Base-by-base conservation (phyloP, 2,888 invertebrate genomes). In the Vesta saturnalis region DNA sequence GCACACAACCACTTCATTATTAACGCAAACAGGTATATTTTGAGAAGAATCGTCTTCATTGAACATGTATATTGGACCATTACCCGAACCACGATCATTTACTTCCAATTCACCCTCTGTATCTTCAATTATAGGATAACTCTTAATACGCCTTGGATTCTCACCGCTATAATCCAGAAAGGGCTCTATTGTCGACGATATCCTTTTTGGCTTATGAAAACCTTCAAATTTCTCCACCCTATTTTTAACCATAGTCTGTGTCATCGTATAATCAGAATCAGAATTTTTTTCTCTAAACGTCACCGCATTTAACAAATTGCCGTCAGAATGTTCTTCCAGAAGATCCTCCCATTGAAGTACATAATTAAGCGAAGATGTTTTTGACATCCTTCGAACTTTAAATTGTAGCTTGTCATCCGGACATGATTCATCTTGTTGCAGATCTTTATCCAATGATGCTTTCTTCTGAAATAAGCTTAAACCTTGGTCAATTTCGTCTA, bases 271-370 rank as follows among this genome's bases (percentile, higher is more conserved):
- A 4, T 60, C 54, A 1, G 8, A 1, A 2, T 5, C 21, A 1
- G 15, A 16, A 8, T 8, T 12, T 2, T 1, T 14, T 16, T 14
- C 52, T 21, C 46, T 10, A 4, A 43, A 54, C 8, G 39, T 60
- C 10, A 63, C 39, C 14, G 15, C 14, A 46, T 49, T 67, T n/a
- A 60, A 14, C 1, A 23, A 0, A 14, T 54, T 58, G n/a, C 49
- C 55, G 10, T 16, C 46, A 43, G 62, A 59, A 12, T 60, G 43
- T 1, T 64, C 49, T 5, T 68, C 60, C 3, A 64, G 8, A 23
- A 63, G 18, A 21, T 64, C 60, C 39, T 68, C 68, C 68, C 68
- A 68, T 15, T 68, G 68, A 6, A 49, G 35, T 0, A 68, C 60
- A 12, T 68, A 64, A 16, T 64, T 68, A 23, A 64, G 21, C 5